These are phyloP conservation scores for Enteromius anoplus DNA, from an alignment of 2,797 vertebrate species.

Conservation along the genomic window DNA sequence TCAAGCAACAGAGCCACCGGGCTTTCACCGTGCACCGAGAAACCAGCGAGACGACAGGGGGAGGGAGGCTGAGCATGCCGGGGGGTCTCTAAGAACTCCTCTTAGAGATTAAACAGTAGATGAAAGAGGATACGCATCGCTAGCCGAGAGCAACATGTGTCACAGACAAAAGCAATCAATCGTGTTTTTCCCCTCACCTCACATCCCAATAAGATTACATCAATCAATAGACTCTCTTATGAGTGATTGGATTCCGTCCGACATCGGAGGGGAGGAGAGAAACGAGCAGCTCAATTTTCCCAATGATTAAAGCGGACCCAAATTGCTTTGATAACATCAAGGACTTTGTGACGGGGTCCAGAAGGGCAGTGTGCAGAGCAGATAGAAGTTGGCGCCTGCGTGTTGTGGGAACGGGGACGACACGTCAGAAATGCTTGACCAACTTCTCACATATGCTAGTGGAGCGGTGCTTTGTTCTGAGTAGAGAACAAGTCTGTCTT, in stretches of 20 bases:
- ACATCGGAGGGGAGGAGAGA: conserved; percentile 61
- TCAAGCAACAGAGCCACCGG: conserved; percentile 49
- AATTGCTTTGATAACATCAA: conserved; percentile 85
- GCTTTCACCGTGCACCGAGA: conserved; percentile 30
- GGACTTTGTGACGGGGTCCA: conserved; percentile 77
- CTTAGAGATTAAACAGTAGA: conserved; percentile 74
- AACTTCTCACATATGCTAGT: not conserved
- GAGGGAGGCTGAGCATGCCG: conserved; percentile 18
- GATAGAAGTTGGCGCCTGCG: conserved; percentile 62
- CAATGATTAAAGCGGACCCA: conserved; percentile 83
- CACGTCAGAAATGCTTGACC: not conserved
- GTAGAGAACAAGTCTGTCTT: not conserved
- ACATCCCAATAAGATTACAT: conserved; percentile 84
- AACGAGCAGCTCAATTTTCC: conserved; percentile 76
- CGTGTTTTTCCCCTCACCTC: conserved; percentile 69
- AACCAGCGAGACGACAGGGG: conserved; percentile 12
- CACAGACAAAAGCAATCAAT: conserved; percentile 82
- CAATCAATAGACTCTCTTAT: conserved; percentile 84
- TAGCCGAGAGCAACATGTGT: conserved; percentile 77
- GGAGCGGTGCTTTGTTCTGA: not conserved
- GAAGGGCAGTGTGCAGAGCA: conserved; percentile 73
- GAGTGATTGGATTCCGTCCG: conserved; percentile 83
- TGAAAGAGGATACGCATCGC: conserved; percentile 76
- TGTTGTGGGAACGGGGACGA: conserved; percentile 33
- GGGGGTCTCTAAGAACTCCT: conserved; percentile 66